phyloP scores from a whole-genome alignment of 2,797 vertebrate species.

The Acomys russatus region DNA sequence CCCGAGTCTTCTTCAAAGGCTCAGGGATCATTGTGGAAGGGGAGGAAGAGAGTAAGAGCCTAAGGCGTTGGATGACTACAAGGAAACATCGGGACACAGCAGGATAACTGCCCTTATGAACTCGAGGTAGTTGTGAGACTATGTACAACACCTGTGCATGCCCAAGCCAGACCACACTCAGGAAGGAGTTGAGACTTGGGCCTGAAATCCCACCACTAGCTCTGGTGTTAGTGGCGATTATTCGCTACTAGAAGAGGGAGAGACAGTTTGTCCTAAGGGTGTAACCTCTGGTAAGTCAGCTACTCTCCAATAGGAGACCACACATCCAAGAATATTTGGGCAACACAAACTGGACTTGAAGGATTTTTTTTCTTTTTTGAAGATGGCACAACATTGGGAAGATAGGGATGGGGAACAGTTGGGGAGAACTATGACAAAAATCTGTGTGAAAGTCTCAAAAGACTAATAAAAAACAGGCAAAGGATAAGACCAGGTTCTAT shows the following conservation, averaged over 20 bases:
- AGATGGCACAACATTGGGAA: neutral
- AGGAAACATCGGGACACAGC: neutral
- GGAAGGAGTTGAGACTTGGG: neutral
- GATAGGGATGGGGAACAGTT: neutral
- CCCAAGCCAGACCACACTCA: neutral
- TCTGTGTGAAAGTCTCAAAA: neutral
- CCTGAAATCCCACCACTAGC: neutral
- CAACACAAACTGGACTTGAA: neutral
- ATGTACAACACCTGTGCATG: neutral
- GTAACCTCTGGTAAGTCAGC: neutral
- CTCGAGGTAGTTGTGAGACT: neutral
- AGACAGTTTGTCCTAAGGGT: neutral
- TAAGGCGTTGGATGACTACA: neutral
- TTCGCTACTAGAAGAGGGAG: neutral
- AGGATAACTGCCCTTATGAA: neutral
- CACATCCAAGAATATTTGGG: neutral
- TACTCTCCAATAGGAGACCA: neutral
- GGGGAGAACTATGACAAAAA: neutral
- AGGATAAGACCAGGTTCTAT: conserved; percentile 8
- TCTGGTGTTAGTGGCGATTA: neutral
- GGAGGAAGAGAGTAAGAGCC: neutral
- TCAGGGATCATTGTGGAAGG: neutral
- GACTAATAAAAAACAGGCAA: neutral
- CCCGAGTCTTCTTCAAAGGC: neutral
- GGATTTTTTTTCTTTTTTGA: neutral